These are phyloP conservation scores for Fulmarus glacialis DNA, from an alignment of 2,113 vertebrate species.

Conservation along the genomic window DNA sequence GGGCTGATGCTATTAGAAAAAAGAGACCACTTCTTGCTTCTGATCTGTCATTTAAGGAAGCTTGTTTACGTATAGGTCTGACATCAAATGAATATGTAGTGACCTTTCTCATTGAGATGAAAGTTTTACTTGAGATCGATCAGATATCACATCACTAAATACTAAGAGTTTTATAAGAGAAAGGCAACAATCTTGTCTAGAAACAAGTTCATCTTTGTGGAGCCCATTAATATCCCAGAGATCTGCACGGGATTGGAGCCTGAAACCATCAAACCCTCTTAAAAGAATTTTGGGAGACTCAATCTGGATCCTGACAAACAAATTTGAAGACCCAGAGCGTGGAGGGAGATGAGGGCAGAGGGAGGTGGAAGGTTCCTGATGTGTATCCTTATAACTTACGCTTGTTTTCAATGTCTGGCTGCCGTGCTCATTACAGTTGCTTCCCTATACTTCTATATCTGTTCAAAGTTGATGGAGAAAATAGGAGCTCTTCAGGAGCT, in stretches of 20 bases:
- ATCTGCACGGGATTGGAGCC: fast-evolving
- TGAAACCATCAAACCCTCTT: neutral
- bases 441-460: neutral
- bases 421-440: neutral
- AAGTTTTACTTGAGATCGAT: constrained; percentile 13
- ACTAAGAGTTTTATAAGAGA: neutral
- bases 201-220: constrained; percentile 20
- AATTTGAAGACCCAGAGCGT: neutral
- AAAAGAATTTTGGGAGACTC: neutral
- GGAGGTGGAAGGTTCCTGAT: neutral
- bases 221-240: neutral
- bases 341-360: neutral
- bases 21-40: constrained; percentile 36
- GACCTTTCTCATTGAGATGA: constrained; percentile 48
- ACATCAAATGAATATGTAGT: constrained; percentile 44
- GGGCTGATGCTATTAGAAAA: constrained; percentile 52
- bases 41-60: constrained; percentile 46
- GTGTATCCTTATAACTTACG: neutral
- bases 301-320: neutral
- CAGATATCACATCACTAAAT: constrained; percentile 33
- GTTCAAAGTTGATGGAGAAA: neutral
- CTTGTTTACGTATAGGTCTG: constrained; percentile 50
- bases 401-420: neutral
- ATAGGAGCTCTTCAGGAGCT: neutral
- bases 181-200: neutral